These are phyloP conservation scores for Eupithecia vulgata DNA, from an alignment of 2,888 invertebrate species.

Conservation along the genomic window DNA sequence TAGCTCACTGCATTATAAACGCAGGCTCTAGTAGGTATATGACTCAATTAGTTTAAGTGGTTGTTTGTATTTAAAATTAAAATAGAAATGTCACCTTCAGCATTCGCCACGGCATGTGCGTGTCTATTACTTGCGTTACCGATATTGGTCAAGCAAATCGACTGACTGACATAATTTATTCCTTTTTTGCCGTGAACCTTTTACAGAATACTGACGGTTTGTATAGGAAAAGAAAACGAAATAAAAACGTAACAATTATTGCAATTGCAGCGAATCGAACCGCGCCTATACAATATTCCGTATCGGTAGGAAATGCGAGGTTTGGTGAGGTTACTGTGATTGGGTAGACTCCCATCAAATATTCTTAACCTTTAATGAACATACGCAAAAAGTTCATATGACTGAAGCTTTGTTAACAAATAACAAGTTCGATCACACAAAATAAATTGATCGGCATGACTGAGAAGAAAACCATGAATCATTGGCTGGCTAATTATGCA, in stretches of 20 bases:
- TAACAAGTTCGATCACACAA: background rate
- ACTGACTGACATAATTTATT: slow-evolving; percentile 29
- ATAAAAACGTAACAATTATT: slow-evolving; percentile 15
- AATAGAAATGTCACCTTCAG: background rate
- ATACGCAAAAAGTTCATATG: background rate
- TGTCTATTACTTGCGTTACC: slow-evolving; percentile 26
- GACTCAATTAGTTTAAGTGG: background rate
- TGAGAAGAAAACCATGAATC: slow-evolving; percentile 20
- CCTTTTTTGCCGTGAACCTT: slow-evolving; percentile 15
- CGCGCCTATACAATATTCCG: background rate
- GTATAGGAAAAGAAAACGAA: slow-evolving; percentile 18
- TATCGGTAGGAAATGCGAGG: background rate
- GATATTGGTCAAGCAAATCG: slow-evolving; percentile 32
- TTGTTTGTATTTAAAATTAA: slow-evolving; percentile 1
- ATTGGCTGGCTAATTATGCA: slow-evolving; percentile 23
- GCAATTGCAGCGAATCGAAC: background rate
- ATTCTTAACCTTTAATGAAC: background rate
- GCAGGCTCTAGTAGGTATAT: background rate
- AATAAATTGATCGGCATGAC: background rate
- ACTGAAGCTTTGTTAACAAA: background rate
- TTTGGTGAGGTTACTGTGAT: background rate
- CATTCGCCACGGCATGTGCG: slow-evolving; percentile 25
- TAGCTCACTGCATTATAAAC: background rate
- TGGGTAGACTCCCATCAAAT: background rate
- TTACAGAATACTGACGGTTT: slow-evolving; percentile 20